Evolutionary conservation across 2,888 invertebrate genomes (phyloP).

Genomic region (Candidula unifasciata): DNA sequence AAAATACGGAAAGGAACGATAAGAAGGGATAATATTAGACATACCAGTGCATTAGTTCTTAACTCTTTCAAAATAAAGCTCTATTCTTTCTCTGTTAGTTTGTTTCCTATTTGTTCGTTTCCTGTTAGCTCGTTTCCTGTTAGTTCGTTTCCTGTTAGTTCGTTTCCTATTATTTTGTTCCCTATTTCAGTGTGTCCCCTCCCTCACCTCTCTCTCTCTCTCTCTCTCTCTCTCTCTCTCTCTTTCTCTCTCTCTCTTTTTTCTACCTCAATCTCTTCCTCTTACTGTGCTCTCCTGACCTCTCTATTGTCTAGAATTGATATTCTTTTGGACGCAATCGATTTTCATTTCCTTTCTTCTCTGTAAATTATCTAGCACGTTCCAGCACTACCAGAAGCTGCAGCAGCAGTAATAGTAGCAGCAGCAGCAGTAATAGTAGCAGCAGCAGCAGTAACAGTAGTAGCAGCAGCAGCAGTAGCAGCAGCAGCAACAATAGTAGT

Average conservation of each 20-base stretch:
- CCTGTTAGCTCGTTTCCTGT: too few relatives aligned
- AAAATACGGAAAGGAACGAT: too few relatives aligned
- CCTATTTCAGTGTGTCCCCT: neutral
- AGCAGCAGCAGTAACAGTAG: neutral
- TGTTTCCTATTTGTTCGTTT: too few relatives aligned
- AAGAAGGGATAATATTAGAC: too few relatives aligned
- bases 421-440: neutral
- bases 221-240: neutral
- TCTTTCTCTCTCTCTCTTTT: neutral
- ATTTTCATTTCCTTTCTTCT: neutral
- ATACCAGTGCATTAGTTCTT: too few relatives aligned
- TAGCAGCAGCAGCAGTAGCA: neutral
- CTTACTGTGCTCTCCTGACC: neutral
- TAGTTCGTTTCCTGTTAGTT: too few relatives aligned
- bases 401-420: too few relatives aligned
- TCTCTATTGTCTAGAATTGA: neutral
- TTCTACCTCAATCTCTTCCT: conserved; percentile 2
- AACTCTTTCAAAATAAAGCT: too few relatives aligned
- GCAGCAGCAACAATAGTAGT: neutral
- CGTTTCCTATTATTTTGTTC: too few relatives aligned
- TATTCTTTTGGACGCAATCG: neutral
- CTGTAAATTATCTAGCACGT: neutral
- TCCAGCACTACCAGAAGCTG: too few relatives aligned
- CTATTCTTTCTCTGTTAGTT: too few relatives aligned
- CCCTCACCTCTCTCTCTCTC: neutral